Base-by-base conservation (phyloP, 2,888 invertebrate species). In the Ophion obscuratus region DNA sequence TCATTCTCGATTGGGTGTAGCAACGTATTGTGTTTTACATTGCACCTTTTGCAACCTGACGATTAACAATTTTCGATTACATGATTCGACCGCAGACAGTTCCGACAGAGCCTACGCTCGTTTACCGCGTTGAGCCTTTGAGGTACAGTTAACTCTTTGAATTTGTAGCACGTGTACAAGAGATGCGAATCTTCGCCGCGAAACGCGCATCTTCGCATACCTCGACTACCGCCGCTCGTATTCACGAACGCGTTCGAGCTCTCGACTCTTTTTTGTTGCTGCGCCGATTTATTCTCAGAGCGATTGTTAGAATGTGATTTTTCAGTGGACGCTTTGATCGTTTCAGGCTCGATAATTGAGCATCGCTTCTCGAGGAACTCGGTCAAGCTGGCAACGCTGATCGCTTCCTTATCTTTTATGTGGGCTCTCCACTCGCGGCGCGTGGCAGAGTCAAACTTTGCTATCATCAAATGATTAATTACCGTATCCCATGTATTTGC, bases 341-440 rank as follows among this genome's bases (percentile, higher is more conserved):
- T 36, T n/a, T 79, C 82, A 3, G 76, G 74, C 10, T 74, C 82
- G 20, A 85, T 61, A 31, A 86, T 80, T 20, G 53, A 31, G 36
- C 85, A 86, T 11, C 83, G 85, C 20, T 83, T 77, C 64, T 83
- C 80, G 5, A 83, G 67, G 44, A 86, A 86, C 17, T 76, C 76
- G 7, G 53, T 83, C 20, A 86, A 71, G 2, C 59, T 66, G 44
- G 31, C n/a, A 81, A 59, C 57, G 14, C 1, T 24, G 66, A 67
- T 71, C 70, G 9, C 59, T 17, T 59, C 66, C 2, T 40, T 66
- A 44, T 70, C 66, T 14, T 31, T 83, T 85, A 57, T 4, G 9
- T 5, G 40, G 40, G 40, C 6, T 44, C 75, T 68, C 79, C 85
- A 85, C 24, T 86, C 83, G 44, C 86, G 86, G 10, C 77, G 64